Percentiles rank a stretch among this genome's conserved stretches.
Conservation (phyloP, 2,888 invertebrate species). For the Dryadula phaetusa region DNA sequence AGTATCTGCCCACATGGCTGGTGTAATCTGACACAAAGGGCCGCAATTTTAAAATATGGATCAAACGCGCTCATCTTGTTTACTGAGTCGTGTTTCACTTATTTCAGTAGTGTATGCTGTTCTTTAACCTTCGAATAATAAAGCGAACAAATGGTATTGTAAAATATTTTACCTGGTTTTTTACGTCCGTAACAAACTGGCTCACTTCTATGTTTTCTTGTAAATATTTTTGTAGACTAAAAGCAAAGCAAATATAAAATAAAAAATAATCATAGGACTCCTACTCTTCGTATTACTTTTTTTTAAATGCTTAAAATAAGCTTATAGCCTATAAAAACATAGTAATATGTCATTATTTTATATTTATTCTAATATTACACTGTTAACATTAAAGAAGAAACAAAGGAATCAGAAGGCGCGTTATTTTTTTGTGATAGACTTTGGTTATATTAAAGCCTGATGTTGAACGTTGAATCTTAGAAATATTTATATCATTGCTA, state of each 20-base stretch:
- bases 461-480: no score
- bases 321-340: no score
- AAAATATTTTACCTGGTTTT: slow-evolving; percentile 20
- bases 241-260: not conserved
- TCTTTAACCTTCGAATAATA: slow-evolving; percentile 25
- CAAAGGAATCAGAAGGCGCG: no score
- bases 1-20: slow-evolving; percentile 31
- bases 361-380: no score
- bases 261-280: no score
- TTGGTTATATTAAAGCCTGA: no score
- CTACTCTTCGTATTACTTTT: no score
- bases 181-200: slow-evolving; percentile 6
- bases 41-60: slow-evolving; percentile 31
- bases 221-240: slow-evolving; percentile 10
- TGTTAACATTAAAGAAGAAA: no score
- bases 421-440: no score
- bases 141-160: slow-evolving; percentile 23
- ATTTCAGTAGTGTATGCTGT: slow-evolving; percentile 12
- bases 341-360: no score
- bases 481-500: no score
- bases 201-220: slow-evolving; percentile 3
- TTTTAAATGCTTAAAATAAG: no score
- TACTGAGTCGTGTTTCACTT: slow-evolving; percentile 24
- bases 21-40: slow-evolving; percentile 36
- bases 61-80: slow-evolving; percentile 24